These are phyloP conservation scores for Gibbula magus DNA, from an alignment of 2,888 invertebrate genomes.

Conservation along the genomic window DNA sequence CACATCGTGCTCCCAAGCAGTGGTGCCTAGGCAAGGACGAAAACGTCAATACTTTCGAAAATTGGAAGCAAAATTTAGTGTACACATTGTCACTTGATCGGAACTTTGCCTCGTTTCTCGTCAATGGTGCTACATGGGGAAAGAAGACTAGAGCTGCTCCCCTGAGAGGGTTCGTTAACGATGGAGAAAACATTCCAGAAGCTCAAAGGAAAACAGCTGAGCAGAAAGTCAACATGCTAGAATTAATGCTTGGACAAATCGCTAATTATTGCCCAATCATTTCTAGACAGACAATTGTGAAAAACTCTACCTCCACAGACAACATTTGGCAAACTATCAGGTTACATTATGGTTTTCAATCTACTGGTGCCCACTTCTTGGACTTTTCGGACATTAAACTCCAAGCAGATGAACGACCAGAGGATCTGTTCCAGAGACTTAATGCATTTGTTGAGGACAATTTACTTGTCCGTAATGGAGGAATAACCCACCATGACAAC, in stretches of 20 bases:
- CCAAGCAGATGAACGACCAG: background rate
- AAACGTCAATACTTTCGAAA: too few species aligned
- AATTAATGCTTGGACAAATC: background rate
- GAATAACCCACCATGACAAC: background rate
- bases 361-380: background rate
- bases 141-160: conserved; percentile 34
- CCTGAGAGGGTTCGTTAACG: conserved; percentile 33
- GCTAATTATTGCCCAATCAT: background rate
- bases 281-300: background rate
- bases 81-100: too few species aligned
- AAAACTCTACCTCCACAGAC: background rate
- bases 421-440: background rate
- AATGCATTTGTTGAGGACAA: background rate
- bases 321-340: background rate
- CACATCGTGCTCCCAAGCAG: too few species aligned
- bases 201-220: background rate
- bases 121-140: conserved; percentile 25
- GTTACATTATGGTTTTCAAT: background rate
- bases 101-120: background rate
- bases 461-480: background rate
- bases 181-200: conserved; percentile 14
- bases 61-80: too few species aligned
- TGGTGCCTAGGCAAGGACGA: too few species aligned
- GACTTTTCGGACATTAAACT: background rate
- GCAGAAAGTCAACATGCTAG: background rate